Evolutionary conservation across 2,888 invertebrate genomes (phyloP).

Genomic region (Limenitis camilla): DNA sequence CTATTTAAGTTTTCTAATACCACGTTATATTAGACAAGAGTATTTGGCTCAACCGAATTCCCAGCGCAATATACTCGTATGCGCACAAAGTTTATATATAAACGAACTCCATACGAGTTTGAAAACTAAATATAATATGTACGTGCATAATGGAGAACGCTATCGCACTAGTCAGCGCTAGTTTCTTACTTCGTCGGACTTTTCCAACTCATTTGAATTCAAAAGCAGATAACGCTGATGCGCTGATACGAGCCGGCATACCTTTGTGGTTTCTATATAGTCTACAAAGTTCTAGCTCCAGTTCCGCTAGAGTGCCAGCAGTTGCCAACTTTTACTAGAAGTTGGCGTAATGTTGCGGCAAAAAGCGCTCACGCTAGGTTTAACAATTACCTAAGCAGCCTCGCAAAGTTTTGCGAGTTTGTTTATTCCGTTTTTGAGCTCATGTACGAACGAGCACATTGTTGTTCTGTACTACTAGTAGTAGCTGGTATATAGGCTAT

Average conservation of each 20-base stretch:
- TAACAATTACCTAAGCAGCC: slow-evolving; percentile 72
- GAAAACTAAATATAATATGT: slow-evolving; percentile 6
- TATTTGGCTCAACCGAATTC: too few species aligned
- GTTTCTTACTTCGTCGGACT: slow-evolving; percentile 67
- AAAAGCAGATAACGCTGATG: slow-evolving; percentile 72
- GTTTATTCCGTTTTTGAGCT: slow-evolving; percentile 46
- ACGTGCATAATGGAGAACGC: slow-evolving; percentile 4
- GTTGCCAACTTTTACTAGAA: slow-evolving; percentile 60
- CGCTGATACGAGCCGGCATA: slow-evolving; percentile 54
- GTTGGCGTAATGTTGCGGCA: slow-evolving; percentile 68
- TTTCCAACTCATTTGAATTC: slow-evolving; percentile 74
- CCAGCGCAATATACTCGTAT: not conserved
- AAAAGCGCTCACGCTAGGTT: slow-evolving; percentile 70
- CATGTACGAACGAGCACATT: slow-evolving; percentile 19
- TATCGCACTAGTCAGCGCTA: slow-evolving; percentile 22
- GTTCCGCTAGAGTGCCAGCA: slow-evolving; percentile 52
- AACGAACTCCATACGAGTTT: slow-evolving; percentile 2
- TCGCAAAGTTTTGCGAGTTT: slow-evolving; percentile 51
- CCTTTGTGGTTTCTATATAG: slow-evolving; percentile 68
- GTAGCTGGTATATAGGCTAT: not conserved
- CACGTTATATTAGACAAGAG: too few species aligned
- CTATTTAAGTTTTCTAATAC: too few species aligned
- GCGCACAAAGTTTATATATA: not conserved
- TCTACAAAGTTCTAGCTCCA: slow-evolving; percentile 53
- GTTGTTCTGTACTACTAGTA: slow-evolving; percentile 20